Evolutionary conservation across 2,888 invertebrate species (phyloP).

Genomic region (Euzetes globulus): DNA sequence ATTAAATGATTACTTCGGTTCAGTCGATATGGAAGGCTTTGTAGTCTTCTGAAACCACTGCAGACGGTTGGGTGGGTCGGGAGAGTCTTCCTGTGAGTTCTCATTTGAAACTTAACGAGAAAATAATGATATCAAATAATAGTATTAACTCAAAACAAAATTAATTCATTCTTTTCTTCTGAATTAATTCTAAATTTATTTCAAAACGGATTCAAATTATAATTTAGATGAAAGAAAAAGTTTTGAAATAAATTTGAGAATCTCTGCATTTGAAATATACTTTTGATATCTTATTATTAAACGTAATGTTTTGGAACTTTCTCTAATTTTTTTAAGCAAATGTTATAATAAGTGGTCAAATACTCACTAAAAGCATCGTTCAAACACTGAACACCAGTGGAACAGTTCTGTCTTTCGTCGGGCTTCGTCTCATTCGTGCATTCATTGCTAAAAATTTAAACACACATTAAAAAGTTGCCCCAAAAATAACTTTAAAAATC

Average conservation of each 20-base stretch:
- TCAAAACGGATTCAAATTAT: too few relatives aligned
- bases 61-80: background rate
- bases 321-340: too few relatives aligned
- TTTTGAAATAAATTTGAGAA: too few relatives aligned
- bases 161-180: background rate
- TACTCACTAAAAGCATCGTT: background rate
- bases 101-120: background rate
- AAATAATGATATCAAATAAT: conserved; percentile 3
- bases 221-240: too few relatives aligned
- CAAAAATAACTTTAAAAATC: too few relatives aligned
- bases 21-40: conserved; percentile 31
- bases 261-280: too few relatives aligned
- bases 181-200: background rate
- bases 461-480: too few relatives aligned
- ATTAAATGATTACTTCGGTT: conserved; percentile 30
- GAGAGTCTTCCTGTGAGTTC: conserved; percentile 36
- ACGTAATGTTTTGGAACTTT: background rate
- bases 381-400: conserved; percentile 22
- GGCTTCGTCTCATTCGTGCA: conserved; percentile 24
- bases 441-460: conserved; percentile 19
- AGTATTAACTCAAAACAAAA: background rate
- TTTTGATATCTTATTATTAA: background rate
- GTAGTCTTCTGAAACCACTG: background rate
- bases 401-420: conserved; percentile 24
- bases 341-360: background rate